These are phyloP conservation scores for Ophioninae sp. DNA, from an alignment of 2,888 invertebrate species.

Conservation along the genomic window DNA sequence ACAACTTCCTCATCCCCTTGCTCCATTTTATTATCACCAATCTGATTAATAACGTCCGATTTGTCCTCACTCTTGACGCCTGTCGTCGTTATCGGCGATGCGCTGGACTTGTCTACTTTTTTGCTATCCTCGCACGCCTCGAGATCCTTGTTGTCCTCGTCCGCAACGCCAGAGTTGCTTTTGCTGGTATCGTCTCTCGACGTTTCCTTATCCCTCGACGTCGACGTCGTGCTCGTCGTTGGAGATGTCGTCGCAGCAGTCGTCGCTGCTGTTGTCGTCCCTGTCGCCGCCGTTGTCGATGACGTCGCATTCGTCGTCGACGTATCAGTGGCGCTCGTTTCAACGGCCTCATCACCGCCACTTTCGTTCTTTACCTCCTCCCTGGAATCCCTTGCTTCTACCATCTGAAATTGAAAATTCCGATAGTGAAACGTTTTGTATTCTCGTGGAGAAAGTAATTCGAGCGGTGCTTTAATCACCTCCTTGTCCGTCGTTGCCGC, in stretches of 20 bases:
- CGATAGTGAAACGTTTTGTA: neutral
- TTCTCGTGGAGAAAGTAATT: neutral
- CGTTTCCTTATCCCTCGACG: constrained; percentile 1
- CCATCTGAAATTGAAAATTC: constrained; percentile 58
- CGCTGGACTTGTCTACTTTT: constrained; percentile 54
- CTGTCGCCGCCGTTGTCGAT: constrained; percentile 1
- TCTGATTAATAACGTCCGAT: constrained; percentile 62
- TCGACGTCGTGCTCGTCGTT: neutral
- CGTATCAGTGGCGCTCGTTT: constrained; percentile 65
- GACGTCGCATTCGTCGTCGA: neutral
- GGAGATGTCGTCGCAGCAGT: neutral
- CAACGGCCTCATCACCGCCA: constrained; percentile 74
- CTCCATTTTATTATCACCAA: constrained; percentile 75
- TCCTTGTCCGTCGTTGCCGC: constrained; percentile 73
- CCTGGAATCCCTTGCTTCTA: constrained; percentile 79
- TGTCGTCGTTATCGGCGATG: neutral
- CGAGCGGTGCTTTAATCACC: constrained; percentile 11
- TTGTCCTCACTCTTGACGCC: constrained; percentile 70
- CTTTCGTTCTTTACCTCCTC: constrained; percentile 76
- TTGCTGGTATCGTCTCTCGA: neutral
- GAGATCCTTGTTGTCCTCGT: neutral
- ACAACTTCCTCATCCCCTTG: constrained; percentile 85
- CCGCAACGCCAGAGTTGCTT: neutral
- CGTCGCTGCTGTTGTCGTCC: too few species aligned
- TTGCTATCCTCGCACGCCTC: constrained; percentile 58